A percentile compares a stretch with the other conserved stretches of the same genome.
Evolutionary conservation across 2,113 vertebrate species (phyloP).

Genomic region (Engraulis encrasicolus): DNA sequence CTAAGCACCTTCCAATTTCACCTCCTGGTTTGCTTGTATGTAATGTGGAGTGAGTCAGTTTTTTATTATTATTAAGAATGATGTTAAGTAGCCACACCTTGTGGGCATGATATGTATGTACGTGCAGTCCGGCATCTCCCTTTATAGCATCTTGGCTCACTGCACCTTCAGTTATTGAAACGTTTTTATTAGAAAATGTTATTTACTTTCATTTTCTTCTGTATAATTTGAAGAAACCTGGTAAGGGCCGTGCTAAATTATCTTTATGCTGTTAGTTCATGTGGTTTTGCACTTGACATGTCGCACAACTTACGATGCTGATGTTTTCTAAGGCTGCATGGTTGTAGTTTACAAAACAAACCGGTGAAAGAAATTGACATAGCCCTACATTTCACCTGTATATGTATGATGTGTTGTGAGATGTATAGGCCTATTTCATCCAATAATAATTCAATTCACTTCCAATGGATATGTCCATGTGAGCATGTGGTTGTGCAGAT

Average conservation of each 20-base stretch:
- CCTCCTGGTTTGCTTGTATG: neutral
- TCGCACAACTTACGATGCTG: slow-evolving; percentile 15
- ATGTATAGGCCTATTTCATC: neutral
- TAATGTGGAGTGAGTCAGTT: neutral
- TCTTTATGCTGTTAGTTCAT: neutral
- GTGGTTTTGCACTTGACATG: slow-evolving; percentile 17
- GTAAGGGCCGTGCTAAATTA: neutral
- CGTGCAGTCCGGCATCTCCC: neutral
- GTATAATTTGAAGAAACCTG: slow-evolving; percentile 1
- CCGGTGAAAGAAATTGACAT: neutral
- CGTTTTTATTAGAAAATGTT: neutral
- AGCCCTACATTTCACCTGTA: neutral
- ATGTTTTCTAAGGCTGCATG: neutral
- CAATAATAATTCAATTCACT: neutral
- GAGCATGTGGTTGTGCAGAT: slow-evolving; percentile 9
- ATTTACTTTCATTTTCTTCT: neutral
- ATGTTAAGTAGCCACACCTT: neutral
- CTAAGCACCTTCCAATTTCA: neutral
- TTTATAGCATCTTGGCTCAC: neutral
- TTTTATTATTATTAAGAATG: neutral
- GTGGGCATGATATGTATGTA: neutral
- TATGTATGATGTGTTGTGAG: neutral
- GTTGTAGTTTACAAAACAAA: slow-evolving; percentile 29
- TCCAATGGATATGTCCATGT: neutral
- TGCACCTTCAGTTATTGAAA: neutral